Base-by-base conservation (phyloP, 1,140 invertebrate genomes). In the Tenebrio molitor region DNA sequence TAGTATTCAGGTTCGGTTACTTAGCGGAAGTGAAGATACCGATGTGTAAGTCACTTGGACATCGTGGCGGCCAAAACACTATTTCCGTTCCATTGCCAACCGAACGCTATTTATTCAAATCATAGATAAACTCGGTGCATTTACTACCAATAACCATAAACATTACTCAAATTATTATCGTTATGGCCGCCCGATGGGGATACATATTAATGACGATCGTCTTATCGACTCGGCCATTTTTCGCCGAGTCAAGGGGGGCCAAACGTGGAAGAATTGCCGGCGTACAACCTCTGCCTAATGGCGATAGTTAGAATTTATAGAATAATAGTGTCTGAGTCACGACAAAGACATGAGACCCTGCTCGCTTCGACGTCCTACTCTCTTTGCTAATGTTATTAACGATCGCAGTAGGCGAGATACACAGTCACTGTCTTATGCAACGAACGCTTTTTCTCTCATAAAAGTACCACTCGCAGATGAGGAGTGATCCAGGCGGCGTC, bases 321-420 rank as follows among this genome's bases (percentile, higher is more conserved):
- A 73, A 73, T 73, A 73, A 73, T 73, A 69, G 67, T 53, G 63
- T 69, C 71, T 73, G 72, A 73, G 66, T 73, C 72, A 69, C 50
- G 41, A 58, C 67, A 64, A 62, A 69, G 71, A 73, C 71, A 69
- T 62, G 71, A 73, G 53, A 63, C 41, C 71, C 17, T 34, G 63
- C 34, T 50, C 58, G 71, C 41, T 39, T 64, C 14, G 67, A 58
- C 72, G 65, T 73, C 72, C 72, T 73, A 73, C 72, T 73, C 72
- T 68, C 63, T 72, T 72, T 67, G 63, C 63, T 73, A 69, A 73
- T 69, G 62, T 69, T 73, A 69, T 73, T 69, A 73, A 73, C 29
- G 67, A 73, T 73, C 36, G 50, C 46, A 69, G 72, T 73, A 73
- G 72, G 72, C 72, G 72, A 73, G 41, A 65, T 69, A 69, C 58